phyloP scores from a whole-genome alignment of 2,888 invertebrate genomes.

The Phalera bucephala region DNA sequence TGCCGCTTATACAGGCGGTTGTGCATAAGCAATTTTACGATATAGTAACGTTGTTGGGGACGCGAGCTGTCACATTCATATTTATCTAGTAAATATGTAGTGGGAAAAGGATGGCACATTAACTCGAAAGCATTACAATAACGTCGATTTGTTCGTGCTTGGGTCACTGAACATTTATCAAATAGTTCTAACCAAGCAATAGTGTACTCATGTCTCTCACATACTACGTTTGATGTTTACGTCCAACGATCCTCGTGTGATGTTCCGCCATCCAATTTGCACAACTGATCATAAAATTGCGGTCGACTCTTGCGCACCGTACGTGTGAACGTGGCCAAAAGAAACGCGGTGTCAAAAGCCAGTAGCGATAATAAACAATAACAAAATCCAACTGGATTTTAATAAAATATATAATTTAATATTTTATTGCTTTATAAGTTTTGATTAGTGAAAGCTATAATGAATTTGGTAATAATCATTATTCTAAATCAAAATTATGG shows the following conservation, averaged over 20 bases:
- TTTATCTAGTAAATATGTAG: too few relatives aligned
- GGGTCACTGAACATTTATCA: too few relatives aligned
- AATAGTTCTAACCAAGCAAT: constrained; percentile 13
- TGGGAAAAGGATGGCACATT: too few relatives aligned
- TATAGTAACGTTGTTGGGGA: too few relatives aligned
- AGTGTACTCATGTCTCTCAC: constrained; percentile 16
- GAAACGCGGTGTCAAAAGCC: constrained; percentile 1
- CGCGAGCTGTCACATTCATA: too few relatives aligned
- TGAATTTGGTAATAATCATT: constrained; percentile 9
- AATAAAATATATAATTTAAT: neutral
- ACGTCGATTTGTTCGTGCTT: too few relatives aligned
- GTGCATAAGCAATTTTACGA: too few relatives aligned
- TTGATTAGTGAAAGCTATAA: neutral
- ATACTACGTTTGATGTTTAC: constrained; percentile 37
- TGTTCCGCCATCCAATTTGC: constrained; percentile 65
- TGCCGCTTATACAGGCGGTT: too few relatives aligned
- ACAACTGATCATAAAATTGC: constrained; percentile 58
- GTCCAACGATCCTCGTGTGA: constrained; percentile 50
- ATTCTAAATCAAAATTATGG: too few relatives aligned
- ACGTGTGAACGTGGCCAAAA: constrained; percentile 25
- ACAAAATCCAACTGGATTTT: neutral
- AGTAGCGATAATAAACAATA: constrained; percentile 1
- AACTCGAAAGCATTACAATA: too few relatives aligned
- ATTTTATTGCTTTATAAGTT: too few relatives aligned
- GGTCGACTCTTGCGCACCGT: constrained; percentile 49